Base-by-base conservation (phyloP, 2,888 invertebrate species). In the Polia nebulosa region DNA sequence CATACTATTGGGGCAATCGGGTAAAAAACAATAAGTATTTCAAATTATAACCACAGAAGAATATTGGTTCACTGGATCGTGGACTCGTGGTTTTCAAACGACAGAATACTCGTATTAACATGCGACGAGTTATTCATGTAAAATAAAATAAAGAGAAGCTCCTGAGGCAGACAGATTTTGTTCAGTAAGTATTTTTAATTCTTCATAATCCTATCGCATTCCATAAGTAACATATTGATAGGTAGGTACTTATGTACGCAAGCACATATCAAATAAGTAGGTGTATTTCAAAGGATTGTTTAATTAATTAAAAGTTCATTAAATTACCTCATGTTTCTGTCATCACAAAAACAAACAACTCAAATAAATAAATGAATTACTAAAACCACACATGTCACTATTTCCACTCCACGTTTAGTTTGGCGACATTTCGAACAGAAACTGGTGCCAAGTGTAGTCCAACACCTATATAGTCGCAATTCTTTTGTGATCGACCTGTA, bases 401-500 rank as follows among this genome's bases (percentile, higher is more conserved):
- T 29, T 27, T 11, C 9, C 20, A 63, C 44, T 55, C 0, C 25
- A 79, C 74, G 65, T 75, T 59, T 36, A 52, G 41, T 57, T 22
- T 25, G 56, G 29, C 17, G 51, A 56, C 56, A 47, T 60, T 36
- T 57, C 22, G 11, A 57, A 58, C 45, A n/a, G 44, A 58, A 76
- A 76, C 57, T 76, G 53, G 44, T 55, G 25, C 52, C 34, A 36
- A 34, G 15, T 39, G 36, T 39, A 20, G 15, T 29, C 1, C n/a
- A 47, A 32, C 51, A 29, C 68, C 55, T 75, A 75, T 80, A 75
- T 75, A 80, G 22, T 11, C 60, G 25, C 58, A 27, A 15, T 13
- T 22, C 56, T 66, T 49, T 57, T 60, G 76, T 66, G 52, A 25
- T 27, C 49, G 20, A 41, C 13, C n/a, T n/a, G n/a, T n/a, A n/a